These are phyloP conservation scores for Panagrolaimus sp. DNA, from an alignment of 1,140 invertebrate species.

Conservation along the genomic window DNA sequence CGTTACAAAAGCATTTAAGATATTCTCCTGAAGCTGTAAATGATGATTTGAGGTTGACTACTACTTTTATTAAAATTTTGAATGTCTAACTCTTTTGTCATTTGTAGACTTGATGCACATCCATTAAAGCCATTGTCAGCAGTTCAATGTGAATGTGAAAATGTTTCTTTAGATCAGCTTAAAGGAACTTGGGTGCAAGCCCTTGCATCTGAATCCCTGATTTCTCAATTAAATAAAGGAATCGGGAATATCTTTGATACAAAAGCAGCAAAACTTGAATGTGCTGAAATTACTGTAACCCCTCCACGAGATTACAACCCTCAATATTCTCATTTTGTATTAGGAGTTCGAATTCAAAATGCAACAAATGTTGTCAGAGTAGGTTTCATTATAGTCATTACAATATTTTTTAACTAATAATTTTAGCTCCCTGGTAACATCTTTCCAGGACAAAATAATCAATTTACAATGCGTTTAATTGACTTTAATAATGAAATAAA, in stretches of 20 bases:
- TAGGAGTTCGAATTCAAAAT: slow-evolving; percentile 1
- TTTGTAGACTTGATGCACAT: slow-evolving; percentile 10
- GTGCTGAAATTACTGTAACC: background rate
- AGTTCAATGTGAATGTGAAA: background rate
- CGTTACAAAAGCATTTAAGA: background rate
- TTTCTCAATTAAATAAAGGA: background rate
- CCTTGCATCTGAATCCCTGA: background rate
- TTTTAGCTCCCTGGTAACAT: slow-evolving; percentile 13
- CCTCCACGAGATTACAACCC: background rate
- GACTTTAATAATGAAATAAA: slow-evolving; percentile 1
- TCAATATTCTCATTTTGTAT: slow-evolving; percentile 4
- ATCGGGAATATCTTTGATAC: background rate
- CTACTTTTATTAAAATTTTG: no score
- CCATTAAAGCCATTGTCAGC: background rate
- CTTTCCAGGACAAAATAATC: background rate
- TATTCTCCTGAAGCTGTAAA: background rate
- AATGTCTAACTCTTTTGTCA: background rate
- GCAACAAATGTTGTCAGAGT: slow-evolving; percentile 5
- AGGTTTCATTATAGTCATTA: slow-evolving; percentile 4
- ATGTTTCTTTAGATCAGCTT: background rate
- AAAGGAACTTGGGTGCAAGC: slow-evolving; percentile 2
- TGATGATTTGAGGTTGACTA: slow-evolving; percentile 7
- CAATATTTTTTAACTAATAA: background rate
- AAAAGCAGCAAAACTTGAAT: background rate
- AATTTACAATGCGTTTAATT: slow-evolving; percentile 8